A percentile compares a stretch with the other conserved stretches of the same genome.
Conservation (phyloP, 2,797 vertebrate genomes). For the Lithobates pipiens region DNA sequence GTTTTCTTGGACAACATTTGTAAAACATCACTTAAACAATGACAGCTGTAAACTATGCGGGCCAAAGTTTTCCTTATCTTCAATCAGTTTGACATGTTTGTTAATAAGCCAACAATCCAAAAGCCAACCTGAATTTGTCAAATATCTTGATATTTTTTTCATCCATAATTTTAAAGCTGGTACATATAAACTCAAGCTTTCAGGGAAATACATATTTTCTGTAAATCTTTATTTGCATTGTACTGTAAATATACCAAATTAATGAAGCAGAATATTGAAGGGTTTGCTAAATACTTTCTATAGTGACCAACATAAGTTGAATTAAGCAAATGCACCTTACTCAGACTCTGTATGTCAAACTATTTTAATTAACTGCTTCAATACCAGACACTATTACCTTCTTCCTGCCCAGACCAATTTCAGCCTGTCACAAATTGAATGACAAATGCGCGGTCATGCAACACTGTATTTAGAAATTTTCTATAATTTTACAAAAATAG, state of each 20-base stretch:
- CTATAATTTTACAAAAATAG: too few species aligned
- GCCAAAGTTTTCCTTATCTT: constrained; percentile 34
- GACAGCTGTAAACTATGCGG: constrained; percentile 32
- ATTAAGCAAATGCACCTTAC: too few species aligned
- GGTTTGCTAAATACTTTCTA: too few species aligned
- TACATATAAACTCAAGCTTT: neutral
- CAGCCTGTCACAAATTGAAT: too few species aligned
- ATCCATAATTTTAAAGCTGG: neutral
- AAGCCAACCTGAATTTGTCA: constrained; percentile 37
- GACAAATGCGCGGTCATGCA: too few species aligned
- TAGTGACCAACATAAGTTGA: too few species aligned
- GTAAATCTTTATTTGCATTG: neutral
- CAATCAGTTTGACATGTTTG: constrained; percentile 34
- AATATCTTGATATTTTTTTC: neutral
- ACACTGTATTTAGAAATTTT: too few species aligned
- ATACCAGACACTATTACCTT: too few species aligned
- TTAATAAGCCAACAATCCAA: constrained; percentile 14
- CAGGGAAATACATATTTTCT: neutral
- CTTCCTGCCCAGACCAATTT: too few species aligned
- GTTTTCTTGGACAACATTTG: constrained; percentile 17
- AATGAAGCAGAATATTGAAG: neutral
- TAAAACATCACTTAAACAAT: constrained; percentile 19
- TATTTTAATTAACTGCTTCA: too few species aligned
- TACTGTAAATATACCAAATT: neutral
- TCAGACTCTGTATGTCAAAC: too few species aligned